Evolutionary conservation across 2,888 invertebrate species (phyloP), one percentile per base, ranked within the genome.

Genomic region (Stenodera caucasica): DNA sequence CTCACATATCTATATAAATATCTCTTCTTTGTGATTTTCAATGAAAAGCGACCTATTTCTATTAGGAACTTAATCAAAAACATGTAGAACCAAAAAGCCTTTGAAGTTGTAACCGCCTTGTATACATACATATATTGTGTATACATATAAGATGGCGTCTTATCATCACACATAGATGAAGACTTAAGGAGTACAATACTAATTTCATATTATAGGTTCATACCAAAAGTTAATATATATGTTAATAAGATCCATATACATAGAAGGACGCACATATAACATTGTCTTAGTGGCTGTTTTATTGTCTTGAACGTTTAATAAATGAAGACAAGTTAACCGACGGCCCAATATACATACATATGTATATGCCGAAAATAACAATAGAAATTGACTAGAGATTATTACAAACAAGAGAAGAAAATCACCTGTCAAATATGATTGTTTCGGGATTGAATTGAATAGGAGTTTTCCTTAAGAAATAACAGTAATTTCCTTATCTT

Each of bases 211-310:
- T 67, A 68, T 66, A 67, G 67, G 67, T 61, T 68, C 68, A 64
- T 64, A 66, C 65, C 61, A 60, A 71, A 71, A 75, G 71, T 77
- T 78, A 78, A 78, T 78, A 77, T 78, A 78, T 77, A 78, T 78
- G 78, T 77, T 78, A 78, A 78, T 78, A 73, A 73, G 73, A 65
- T 65, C 51, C 49, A 53, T 54, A 60, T 55, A 57, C 26, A 26
- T 5, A 26, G 2, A 26, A 4, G 5, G 26, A n/a, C n/a, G n/a
- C n/a, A n/a, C n/a, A n/a, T n/a, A n/a, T n/a, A n/a, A n/a, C n/a
- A n/a, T n/a, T n/a, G n/a, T n/a, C n/a, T n/a, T n/a, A n/a, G n/a
- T n/a, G n/a, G n/a, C n/a, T n/a, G n/a, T n/a, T n/a, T n/a, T n/a
- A n/a, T n/a, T n/a, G n/a, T n/a, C n/a, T n/a, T n/a, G n/a, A 71